phyloP scores from a whole-genome alignment of 1,140 invertebrate species.

The Palaemon carinicauda region DNA sequence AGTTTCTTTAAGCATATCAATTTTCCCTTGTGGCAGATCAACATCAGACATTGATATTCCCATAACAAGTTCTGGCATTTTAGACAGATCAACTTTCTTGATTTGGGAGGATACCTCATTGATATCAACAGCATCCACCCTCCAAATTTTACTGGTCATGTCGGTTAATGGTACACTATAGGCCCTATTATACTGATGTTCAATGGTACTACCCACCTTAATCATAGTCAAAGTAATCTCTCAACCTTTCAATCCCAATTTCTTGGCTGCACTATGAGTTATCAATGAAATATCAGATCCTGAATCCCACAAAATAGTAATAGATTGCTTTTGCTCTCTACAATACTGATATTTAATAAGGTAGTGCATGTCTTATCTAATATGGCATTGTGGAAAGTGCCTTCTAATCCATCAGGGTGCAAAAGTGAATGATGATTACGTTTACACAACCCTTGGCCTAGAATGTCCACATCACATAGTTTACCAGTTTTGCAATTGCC shows the following conservation, averaged over 20 bases:
- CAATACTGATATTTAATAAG: neutral
- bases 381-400: neutral
- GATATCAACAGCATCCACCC: neutral
- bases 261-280: no score
- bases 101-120: neutral
- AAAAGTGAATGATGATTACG: neutral
- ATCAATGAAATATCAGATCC: conserved; percentile 8
- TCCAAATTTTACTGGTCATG: neutral
- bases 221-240: no score
- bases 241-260: no score
- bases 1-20: no score
- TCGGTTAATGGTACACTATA: neutral
- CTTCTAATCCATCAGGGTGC: no score
- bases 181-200: neutral
- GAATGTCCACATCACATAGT: no score
- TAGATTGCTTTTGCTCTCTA: neutral
- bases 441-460: no score
- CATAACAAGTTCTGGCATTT: neutral
- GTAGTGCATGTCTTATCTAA: neutral
- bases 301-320: conserved; percentile 6
- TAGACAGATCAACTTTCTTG: neutral
- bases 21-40: neutral
- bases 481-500: no score
- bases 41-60: neutral
- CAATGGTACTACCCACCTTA: neutral